phyloP scores from a whole-genome alignment of 64 coral and sea anemone species.

The Dendronephthya gigantea region DNA sequence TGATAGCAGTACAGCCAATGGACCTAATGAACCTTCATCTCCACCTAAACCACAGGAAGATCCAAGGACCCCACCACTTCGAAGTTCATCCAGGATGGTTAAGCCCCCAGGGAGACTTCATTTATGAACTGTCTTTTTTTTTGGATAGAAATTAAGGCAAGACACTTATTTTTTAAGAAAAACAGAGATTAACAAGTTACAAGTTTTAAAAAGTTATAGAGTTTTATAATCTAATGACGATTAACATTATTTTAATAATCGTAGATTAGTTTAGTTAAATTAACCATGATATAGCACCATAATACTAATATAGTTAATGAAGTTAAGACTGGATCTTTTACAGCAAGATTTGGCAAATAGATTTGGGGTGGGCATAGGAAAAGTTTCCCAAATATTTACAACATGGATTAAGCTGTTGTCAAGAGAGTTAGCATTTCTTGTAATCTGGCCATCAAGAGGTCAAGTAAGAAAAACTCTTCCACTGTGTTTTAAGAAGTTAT shows the following conservation, averaged over 20 bases:
- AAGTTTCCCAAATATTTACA: constrained; percentile 28
- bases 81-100: background rate
- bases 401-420: constrained; percentile 20
- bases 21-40: background rate
- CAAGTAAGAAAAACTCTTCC: constrained; percentile 34
- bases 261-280: too few relatives aligned
- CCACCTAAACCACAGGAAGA: background rate
- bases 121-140: background rate
- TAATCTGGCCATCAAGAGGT: constrained; percentile 26
- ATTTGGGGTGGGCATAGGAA: constrained; percentile 2
- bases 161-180: too few relatives aligned
- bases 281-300: too few relatives aligned
- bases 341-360: constrained; percentile 32
- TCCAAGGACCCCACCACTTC: background rate
- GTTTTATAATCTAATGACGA: too few relatives aligned
- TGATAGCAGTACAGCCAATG: background rate
- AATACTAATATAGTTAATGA: constrained; percentile 40
- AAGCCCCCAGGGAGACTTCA: background rate
- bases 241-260: too few relatives aligned
- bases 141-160: background rate
- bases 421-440: constrained; percentile 12
- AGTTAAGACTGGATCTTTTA: constrained; percentile 32
- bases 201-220: too few relatives aligned
- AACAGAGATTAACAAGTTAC: too few relatives aligned
- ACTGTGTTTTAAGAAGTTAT: constrained; percentile 38